phyloP scores from a whole-genome alignment of 2,888 invertebrate species.

The Ochropleura plecta region DNA sequence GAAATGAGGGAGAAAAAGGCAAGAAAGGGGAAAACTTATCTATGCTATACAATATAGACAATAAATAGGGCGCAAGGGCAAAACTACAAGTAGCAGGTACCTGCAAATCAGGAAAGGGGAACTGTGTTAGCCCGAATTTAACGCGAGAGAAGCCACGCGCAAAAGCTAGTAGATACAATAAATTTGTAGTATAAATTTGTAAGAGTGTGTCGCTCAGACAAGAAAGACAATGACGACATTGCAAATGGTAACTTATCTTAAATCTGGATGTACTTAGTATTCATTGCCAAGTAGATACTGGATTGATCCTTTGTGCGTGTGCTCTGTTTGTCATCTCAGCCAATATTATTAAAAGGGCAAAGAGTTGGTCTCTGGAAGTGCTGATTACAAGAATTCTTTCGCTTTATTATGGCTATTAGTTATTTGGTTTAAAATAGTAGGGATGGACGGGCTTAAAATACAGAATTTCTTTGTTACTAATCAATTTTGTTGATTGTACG shows the following conservation, averaged over 20 bases:
- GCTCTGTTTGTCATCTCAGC: not conserved
- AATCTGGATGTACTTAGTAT: not conserved
- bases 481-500: constrained; percentile 19
- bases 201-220: not conserved
- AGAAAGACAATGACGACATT: not conserved
- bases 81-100: too few species aligned
- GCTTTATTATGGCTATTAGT: not conserved
- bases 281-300: not conserved
- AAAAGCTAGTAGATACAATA: not conserved
- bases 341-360: not conserved
- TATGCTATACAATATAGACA: too few species aligned
- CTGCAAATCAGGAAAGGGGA: too few species aligned
- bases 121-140: too few species aligned
- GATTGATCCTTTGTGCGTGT: not conserved
- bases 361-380: not conserved
- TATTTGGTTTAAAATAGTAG: not conserved
- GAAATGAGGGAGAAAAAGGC: too few species aligned
- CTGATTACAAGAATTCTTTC: not conserved
- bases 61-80: too few species aligned
- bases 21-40: too few species aligned
- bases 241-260: not conserved
- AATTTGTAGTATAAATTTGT: too few species aligned
- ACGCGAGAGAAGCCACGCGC: too few species aligned
- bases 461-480: not conserved
- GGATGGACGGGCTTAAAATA: not conserved